phyloP scores from a whole-genome alignment of 92 coral and sea anemone species.

The Actinernus sp. region DNA sequence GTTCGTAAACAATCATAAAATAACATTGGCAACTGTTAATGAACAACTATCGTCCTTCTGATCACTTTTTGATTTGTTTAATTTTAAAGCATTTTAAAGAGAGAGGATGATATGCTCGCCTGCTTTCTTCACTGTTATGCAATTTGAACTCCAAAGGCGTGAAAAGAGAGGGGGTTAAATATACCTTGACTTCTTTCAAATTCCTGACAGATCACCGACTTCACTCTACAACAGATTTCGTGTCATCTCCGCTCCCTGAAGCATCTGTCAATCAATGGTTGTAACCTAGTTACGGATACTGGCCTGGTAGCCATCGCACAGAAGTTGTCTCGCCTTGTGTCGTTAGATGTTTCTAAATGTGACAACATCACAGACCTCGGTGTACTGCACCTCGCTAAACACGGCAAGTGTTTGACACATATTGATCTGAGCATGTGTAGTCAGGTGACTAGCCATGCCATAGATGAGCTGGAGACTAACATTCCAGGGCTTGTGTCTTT shows the following conservation, averaged over 20 bases:
- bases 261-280: constrained; percentile 73
- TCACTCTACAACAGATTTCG: constrained; percentile 54
- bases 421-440: constrained; percentile 90
- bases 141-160: too few species aligned
- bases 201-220: constrained; percentile 65
- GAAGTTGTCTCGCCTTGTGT: constrained; percentile 53
- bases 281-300: constrained; percentile 62
- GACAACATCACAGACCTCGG: constrained; percentile 74
- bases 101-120: too few species aligned
- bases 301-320: constrained; percentile 67
- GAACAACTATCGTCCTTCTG: background rate
- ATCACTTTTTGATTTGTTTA: background rate
- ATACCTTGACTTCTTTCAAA: background rate
- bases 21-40: too few species aligned
- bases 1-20: too few species aligned
- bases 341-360: constrained; percentile 81
- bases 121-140: too few species aligned
- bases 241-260: constrained; percentile 48
- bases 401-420: constrained; percentile 55
- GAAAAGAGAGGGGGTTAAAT: too few species aligned
- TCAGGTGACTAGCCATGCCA: constrained; percentile 70
- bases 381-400: constrained; percentile 61
- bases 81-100: background rate
- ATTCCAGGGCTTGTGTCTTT: constrained; percentile 79
- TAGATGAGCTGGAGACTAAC: constrained; percentile 64